Conservation (phyloP, 2,797 vertebrate genomes). For the Craterocephalus amniculus region DNA sequence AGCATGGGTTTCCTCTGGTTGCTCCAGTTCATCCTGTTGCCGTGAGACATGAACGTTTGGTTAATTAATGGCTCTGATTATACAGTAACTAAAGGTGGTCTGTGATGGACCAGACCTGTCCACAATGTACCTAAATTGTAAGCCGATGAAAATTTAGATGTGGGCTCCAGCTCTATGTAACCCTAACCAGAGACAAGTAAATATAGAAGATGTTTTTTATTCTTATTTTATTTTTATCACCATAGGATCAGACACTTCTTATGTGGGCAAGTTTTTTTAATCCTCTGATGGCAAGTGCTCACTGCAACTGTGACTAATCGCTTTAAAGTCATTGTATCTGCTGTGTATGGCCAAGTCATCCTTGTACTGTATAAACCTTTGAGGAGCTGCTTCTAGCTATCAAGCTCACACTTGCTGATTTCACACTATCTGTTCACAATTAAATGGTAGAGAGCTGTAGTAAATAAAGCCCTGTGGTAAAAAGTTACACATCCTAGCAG, state of each 20-base stretch:
- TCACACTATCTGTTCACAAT: constrained; percentile 13
- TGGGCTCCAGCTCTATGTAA: neutral
- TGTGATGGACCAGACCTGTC: neutral
- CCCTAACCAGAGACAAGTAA: neutral
- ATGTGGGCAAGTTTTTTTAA: neutral
- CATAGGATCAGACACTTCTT: neutral
- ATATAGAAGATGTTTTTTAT: neutral
- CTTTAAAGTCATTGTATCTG: constrained; percentile 25
- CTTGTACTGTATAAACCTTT: constrained; percentile 8
- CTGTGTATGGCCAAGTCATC: constrained; percentile 13
- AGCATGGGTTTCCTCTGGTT: neutral
- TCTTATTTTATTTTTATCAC: neutral
- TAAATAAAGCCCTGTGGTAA: constrained; percentile 28
- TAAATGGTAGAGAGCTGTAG: constrained; percentile 21
- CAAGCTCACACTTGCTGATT: constrained; percentile 9
- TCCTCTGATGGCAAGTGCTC: neutral
- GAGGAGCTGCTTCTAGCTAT: constrained; percentile 5
- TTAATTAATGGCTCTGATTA: neutral
- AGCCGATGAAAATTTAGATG: neutral
- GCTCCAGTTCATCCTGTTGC: neutral
- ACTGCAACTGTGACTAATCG: constrained; percentile 8
- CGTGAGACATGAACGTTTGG: neutral
- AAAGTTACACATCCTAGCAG: constrained; percentile 9
- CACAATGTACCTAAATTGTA: neutral
- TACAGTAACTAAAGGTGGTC: neutral